Base-by-base conservation (phyloP, 2,888 invertebrate genomes). In the Brachyptera risi region DNA sequence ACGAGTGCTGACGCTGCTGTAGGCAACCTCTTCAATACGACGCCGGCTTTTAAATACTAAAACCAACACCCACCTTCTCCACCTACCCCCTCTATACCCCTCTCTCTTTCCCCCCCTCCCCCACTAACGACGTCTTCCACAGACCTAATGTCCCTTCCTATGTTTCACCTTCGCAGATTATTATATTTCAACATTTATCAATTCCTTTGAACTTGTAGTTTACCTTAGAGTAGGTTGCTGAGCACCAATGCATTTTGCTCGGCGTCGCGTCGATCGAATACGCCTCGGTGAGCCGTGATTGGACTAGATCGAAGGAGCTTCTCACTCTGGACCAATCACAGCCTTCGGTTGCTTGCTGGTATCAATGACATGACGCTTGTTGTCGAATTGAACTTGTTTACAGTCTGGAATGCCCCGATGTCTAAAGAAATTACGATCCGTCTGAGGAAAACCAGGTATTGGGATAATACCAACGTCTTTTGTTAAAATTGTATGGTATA, bases 11-110 rank as follows among this genome's bases (percentile, higher is more conserved):
- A 24, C 61, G 59, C 47, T 40, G 49, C 50, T 44, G 42, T 42
- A 59, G 58, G 62, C 58, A 59, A 42, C 35, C 27, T 58, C 50
- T 13, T 35, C 21, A 35, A 37, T 19, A 47, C 23, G 24, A 38
- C 62, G 24, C 44, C 40, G 47, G 54, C 62, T 58, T 61, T 62
- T 62, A 62, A 62, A 62, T 59, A 62, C 54, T 42, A 51, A 60
- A 37, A 62, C 35, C 66, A 67, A 66, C 61, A 60, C 64, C 65
- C 69, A 69, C 59, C 62, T 66, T 62, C 64, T 54, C 58, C 63
- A 64, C 65, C 67, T 64, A n/a, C n/a, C n/a, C n/a, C n/a, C n/a
- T n/a, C n/a, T n/a, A n/a, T n/a, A n/a, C n/a, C 60, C 56, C 57
- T 44, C 44, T 58, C 63, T 49, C n/a, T n/a, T n/a, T n/a, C n/a